phyloP scores from a whole-genome alignment of 2,797 vertebrate species.

The Tarsius wallacei region DNA sequence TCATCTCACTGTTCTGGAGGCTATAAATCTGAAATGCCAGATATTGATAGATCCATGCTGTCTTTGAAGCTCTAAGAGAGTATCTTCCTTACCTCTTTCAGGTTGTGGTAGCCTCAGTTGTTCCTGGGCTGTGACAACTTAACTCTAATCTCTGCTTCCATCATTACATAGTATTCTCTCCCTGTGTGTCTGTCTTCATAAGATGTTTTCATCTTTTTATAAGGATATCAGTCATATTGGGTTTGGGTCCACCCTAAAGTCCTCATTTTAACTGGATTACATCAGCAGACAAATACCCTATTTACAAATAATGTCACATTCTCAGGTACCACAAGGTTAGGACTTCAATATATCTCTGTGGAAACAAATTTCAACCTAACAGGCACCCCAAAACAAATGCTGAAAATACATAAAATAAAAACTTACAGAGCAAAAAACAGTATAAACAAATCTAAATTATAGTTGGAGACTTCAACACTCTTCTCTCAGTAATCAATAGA shows the following conservation, averaged over 20 bases:
- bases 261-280: not conserved
- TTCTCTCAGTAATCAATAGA: not conserved
- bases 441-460: slow-evolving; percentile 10
- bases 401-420: slow-evolving; percentile 32
- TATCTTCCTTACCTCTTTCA: not conserved
- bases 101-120: not conserved
- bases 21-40: not conserved
- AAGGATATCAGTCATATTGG: not conserved
- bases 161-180: not conserved
- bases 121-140: not conserved
- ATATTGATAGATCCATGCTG: not conserved
- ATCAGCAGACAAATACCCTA: not conserved
- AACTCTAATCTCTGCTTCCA: not conserved
- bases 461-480: not conserved
- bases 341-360: not conserved
- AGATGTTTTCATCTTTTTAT: not conserved
- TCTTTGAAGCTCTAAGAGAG: not conserved
- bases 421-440: not conserved
- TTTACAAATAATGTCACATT: not conserved
- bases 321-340: not conserved
- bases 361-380: not conserved
- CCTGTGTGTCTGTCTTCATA: not conserved
- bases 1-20: not conserved
- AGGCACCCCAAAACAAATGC: not conserved
- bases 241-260: not conserved